Percentiles rank a stretch among this genome's conserved stretches.
Conservation (phyloP, 2,888 invertebrate species). For the Melanchra persicariae region DNA sequence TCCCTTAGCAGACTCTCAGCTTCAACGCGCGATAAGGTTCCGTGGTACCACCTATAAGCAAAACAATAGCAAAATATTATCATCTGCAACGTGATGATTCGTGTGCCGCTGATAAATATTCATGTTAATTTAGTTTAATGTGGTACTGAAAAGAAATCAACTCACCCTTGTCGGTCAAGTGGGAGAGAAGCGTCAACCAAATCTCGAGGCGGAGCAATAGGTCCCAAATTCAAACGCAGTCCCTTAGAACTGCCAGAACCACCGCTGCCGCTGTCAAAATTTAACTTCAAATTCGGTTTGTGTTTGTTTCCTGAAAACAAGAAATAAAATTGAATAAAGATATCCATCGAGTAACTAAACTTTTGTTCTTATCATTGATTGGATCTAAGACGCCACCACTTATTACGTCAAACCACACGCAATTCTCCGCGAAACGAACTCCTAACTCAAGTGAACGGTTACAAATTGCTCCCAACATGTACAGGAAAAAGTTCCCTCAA, state of each 20-base stretch:
- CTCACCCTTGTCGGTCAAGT: slow-evolving; percentile 96
- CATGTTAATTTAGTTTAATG: background rate
- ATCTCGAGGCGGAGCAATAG: slow-evolving; percentile 92
- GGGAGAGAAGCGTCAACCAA: slow-evolving; percentile 95
- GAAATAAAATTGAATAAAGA: slow-evolving; percentile 32
- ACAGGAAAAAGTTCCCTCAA: slow-evolving; percentile 86
- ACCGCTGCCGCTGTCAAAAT: slow-evolving; percentile 91
- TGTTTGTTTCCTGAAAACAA: slow-evolving; percentile 89
- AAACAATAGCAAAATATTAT: slow-evolving; percentile 20
- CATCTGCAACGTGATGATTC: background rate
- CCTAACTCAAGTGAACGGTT: slow-evolving; percentile 87
- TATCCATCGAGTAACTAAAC: slow-evolving; percentile 35
- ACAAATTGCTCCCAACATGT: slow-evolving; percentile 87
- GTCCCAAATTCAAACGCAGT: slow-evolving; percentile 94
- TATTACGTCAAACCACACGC: slow-evolving; percentile 78
- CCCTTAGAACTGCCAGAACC: slow-evolving; percentile 87
- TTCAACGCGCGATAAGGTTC: slow-evolving; percentile 97
- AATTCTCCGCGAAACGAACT: slow-evolving; percentile 76
- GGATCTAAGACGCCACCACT: slow-evolving; percentile 63
- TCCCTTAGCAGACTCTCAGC: slow-evolving; percentile 97
- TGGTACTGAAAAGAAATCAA: slow-evolving; percentile 43
- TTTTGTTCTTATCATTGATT: slow-evolving; percentile 51
- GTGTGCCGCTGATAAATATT: background rate
- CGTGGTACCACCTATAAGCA: slow-evolving; percentile 97
- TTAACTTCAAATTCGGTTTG: slow-evolving; percentile 94